These are phyloP conservation scores for Myzus persicae DNA, from an alignment of 1,140 invertebrate genomes.

Conservation along the genomic window DNA sequence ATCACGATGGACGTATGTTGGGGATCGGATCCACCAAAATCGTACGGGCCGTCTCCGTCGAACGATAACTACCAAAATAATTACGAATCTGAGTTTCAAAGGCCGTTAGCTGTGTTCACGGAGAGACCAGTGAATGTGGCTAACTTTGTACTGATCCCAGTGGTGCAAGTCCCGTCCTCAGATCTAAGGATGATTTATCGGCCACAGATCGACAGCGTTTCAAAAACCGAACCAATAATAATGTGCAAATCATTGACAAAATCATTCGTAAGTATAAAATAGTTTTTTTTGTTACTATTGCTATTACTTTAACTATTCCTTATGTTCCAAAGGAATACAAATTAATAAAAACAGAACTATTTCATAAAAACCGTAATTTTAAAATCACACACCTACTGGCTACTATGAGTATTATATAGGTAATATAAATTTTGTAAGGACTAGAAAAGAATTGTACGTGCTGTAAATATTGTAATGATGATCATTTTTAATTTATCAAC, in stretches of 20 bases:
- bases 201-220: constrained; percentile 49
- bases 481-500: background rate
- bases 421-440: background rate
- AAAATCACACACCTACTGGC: too few relatives aligned
- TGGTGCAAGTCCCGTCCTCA: constrained; percentile 11
- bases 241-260: constrained; percentile 50
- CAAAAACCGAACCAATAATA: constrained; percentile 44
- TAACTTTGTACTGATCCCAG: constrained; percentile 3
- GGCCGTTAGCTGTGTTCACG: constrained; percentile 49
- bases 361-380: background rate
- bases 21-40: background rate
- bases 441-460: background rate
- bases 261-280: constrained; percentile 37
- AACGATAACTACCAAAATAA: background rate
- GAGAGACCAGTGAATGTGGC: constrained; percentile 29
- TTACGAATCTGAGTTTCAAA: constrained; percentile 23
- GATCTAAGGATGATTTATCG: constrained; percentile 42
- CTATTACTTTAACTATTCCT: background rate
- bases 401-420: background rate
- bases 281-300: background rate
- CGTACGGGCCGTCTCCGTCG: background rate
- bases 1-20: background rate
- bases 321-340: too few relatives aligned
- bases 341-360: background rate
- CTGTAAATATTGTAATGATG: background rate